Evolutionary conservation across 92 coral and sea anemone genomes (phyloP), one percentile per base, ranked within the genome.

Genomic region (Desmophyllum pertusum): DNA sequence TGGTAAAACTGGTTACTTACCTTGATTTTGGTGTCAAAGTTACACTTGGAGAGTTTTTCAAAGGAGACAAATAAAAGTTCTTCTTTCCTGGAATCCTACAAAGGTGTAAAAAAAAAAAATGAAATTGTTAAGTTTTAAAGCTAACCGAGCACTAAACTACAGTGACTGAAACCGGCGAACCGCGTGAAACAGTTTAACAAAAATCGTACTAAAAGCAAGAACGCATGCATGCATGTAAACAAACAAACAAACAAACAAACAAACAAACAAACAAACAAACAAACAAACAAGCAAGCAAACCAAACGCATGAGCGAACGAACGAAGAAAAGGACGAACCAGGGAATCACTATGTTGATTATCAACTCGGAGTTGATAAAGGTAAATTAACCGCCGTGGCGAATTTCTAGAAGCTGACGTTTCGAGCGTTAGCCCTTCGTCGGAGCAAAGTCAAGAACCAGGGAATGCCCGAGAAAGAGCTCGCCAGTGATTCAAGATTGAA

Each of bases 11-110:
- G 10, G 38, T 30, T 10, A 10, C 77, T 38, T 43, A 84, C 87
- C 87, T 84, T 50, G 87, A 62, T 43, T 40, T 84, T 37, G 87
- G 87, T 15, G 87, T 63, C 52, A 84, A 61, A 41, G 70, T 48
- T 45, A 50, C 63, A 45, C 76, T 63, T 75, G 87, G 87, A 30
- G 87, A 64, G 38, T 63, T 75, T 48, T 48, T 64, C 75, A 84
- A 25, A 35, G 87, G 87, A 50, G 87, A 84, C 35, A 84, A 50
- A 40, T 84, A 84, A 62, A 84, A 45, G 29, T 84, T 84, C 21
- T 61, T 84, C 41, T 71, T 82, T 19, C 86, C 86, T 27, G 70
- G 59, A 61, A 82, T 62, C 61, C 86, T 82, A 15, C 0, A 27
- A 59, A 23, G 5, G 65, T 15, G 33, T 59, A 1, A 25, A 59